phyloP scores from a whole-genome alignment of 1,140 invertebrate species.

The Sycophila sp. region DNA sequence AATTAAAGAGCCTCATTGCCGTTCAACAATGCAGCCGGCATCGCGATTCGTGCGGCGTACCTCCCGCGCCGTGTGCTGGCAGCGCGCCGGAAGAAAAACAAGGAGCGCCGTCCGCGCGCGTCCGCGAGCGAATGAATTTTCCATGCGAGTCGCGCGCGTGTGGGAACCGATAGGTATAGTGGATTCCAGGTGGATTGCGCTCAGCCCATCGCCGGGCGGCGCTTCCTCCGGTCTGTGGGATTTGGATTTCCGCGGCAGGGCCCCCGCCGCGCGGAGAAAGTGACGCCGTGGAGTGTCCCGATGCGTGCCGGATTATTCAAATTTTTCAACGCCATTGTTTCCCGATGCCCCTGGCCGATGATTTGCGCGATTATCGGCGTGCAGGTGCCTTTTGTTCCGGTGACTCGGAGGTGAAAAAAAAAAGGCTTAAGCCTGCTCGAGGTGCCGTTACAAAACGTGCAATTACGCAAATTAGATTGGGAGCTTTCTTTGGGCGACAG shows the following conservation, averaged over 20 bases:
- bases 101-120: not conserved
- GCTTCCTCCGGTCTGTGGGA: conserved; percentile 2
- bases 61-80: no score
- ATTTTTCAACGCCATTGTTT: not conserved
- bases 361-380: not conserved
- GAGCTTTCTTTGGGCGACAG: no score
- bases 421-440: no score
- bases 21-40: no score
- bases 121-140: not conserved
- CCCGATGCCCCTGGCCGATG: not conserved
- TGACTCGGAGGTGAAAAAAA: not conserved
- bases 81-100: not conserved
- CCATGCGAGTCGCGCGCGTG: not conserved
- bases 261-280: not conserved
- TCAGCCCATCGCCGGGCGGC: not conserved
- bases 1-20: no score
- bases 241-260: not conserved
- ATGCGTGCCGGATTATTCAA: conserved; percentile 5
- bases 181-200: not conserved
- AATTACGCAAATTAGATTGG: no score
- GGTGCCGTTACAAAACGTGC: no score
- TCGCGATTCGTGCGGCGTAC: no score
- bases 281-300: conserved; percentile 1
- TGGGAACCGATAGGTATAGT: not conserved
- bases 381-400: not conserved